Percentiles rank a stretch among this genome's conserved stretches.
Conservation (phyloP, 2,797 vertebrate species). For the Aratinga solstitialis region DNA sequence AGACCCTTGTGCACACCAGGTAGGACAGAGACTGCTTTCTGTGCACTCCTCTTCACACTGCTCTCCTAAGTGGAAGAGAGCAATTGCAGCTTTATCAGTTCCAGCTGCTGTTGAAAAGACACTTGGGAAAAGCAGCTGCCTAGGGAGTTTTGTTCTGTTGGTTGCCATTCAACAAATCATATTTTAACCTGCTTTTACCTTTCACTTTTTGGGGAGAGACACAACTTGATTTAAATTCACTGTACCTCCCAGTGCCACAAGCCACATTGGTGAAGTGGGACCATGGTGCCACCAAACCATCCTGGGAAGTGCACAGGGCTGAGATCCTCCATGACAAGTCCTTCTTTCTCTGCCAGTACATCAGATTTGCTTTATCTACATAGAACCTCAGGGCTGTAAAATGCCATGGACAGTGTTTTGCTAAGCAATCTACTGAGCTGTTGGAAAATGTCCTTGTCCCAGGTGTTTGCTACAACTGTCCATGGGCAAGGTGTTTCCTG, state of each 20-base stretch:
- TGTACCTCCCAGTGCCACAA: background rate
- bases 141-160: background rate
- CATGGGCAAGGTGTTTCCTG: background rate
- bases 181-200: background rate
- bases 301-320: background rate
- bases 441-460: background rate
- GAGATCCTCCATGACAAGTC: background rate
- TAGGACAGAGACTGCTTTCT: background rate
- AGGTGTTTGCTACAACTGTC: background rate
- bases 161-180: background rate
- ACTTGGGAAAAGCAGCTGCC: background rate
- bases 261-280: background rate
- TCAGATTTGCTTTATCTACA: background rate
- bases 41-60: fast-evolving
- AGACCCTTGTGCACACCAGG: background rate
- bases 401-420: background rate
- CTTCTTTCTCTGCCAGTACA: background rate
- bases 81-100: background rate
- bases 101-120: background rate
- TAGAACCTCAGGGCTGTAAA: background rate
- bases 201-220: background rate
- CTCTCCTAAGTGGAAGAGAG: background rate
- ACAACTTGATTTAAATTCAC: background rate
- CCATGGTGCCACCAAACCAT: background rate
- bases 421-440: background rate